These are phyloP conservation scores for Potamilus streckersoni DNA, from an alignment of 1,140 invertebrate genomes.

Conservation along the genomic window DNA sequence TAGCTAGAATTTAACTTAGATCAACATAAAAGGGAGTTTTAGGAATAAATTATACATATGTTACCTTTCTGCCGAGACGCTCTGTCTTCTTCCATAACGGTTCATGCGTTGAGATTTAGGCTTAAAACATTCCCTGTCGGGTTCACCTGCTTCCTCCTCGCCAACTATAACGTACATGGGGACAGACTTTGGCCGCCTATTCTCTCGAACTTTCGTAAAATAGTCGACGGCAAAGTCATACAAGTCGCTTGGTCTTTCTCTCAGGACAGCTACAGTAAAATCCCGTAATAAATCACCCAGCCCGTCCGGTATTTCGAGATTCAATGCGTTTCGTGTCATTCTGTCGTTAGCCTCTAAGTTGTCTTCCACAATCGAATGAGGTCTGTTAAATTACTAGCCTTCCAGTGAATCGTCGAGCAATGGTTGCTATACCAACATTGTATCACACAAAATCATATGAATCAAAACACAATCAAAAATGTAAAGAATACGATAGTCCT, in stretches of 20 bases:
- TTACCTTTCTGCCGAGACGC: constrained; percentile 76
- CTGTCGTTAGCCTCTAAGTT: too few species aligned
- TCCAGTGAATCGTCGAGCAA: too few species aligned
- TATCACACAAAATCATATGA: too few species aligned
- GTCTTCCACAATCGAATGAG: too few species aligned
- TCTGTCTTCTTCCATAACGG: constrained; percentile 55
- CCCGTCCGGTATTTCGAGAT: constrained; percentile 81
- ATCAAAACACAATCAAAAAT: too few species aligned
- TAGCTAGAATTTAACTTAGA: too few species aligned
- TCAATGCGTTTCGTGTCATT: constrained; percentile 23
- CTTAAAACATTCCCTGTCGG: constrained; percentile 55
- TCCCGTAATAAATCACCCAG: constrained; percentile 91
- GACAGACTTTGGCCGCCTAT: constrained; percentile 50
- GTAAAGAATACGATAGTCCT: too few species aligned
- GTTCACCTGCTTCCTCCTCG: constrained; percentile 60
- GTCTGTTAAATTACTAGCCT: too few species aligned
- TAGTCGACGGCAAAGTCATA: constrained; percentile 92
- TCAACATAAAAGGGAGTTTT: too few species aligned
- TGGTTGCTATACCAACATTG: too few species aligned
- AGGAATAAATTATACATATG: too few species aligned
- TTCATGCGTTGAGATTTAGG: constrained; percentile 54
- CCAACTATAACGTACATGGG: constrained; percentile 67
- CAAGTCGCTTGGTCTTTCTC: constrained; percentile 90
- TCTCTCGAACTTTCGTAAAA: constrained; percentile 77
- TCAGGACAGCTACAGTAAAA: constrained; percentile 92